Evolutionary conservation across 2,797 vertebrate species (phyloP).

Genomic region (Thaleichthys pacificus): DNA sequence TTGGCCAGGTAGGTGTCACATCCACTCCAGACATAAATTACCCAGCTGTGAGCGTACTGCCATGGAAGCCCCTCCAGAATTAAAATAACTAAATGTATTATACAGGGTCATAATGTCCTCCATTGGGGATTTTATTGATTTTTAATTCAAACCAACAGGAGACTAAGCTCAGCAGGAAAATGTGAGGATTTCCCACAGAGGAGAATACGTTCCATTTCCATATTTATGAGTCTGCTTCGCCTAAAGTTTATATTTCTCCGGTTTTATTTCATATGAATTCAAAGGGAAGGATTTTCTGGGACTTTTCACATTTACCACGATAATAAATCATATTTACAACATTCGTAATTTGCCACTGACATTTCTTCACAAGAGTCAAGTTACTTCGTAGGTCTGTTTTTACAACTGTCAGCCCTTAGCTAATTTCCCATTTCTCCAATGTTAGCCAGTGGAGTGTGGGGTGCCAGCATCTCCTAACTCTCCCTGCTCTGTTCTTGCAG

Average conservation of each 20-base stretch:
- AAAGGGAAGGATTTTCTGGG: conserved; percentile 35
- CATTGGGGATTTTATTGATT: conserved; percentile 46
- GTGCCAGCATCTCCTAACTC: conserved; percentile 42
- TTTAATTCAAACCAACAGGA: conserved; percentile 56
- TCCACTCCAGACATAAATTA: conserved; percentile 44
- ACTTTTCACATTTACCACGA: conserved; percentile 48
- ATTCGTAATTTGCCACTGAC: conserved; percentile 50
- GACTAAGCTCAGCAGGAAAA: conserved; percentile 41
- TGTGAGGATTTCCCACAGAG: conserved; percentile 48
- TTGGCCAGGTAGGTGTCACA: conserved; percentile 85
- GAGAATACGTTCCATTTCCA: conserved; percentile 34
- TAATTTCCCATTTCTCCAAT: conserved; percentile 42
- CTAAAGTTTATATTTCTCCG: conserved; percentile 25
- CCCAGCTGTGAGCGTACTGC: conserved; percentile 53
- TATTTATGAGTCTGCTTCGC: conserved; percentile 43
- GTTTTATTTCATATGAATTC: conserved; percentile 50
- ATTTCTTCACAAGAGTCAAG: conserved; percentile 32
- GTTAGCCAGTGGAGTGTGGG: conserved; percentile 22
- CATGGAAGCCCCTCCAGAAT: conserved; percentile 34
- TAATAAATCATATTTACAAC: conserved; percentile 56
- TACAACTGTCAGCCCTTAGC: conserved; percentile 48
- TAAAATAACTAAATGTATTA: conserved; percentile 44
- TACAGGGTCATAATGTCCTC: conserved; percentile 43
- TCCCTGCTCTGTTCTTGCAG: conserved; percentile 64
- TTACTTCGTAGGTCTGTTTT: conserved; percentile 46